Evolutionary conservation across 2,113 vertebrate species (phyloP).

Genomic region (Trematocara variabile): DNA sequence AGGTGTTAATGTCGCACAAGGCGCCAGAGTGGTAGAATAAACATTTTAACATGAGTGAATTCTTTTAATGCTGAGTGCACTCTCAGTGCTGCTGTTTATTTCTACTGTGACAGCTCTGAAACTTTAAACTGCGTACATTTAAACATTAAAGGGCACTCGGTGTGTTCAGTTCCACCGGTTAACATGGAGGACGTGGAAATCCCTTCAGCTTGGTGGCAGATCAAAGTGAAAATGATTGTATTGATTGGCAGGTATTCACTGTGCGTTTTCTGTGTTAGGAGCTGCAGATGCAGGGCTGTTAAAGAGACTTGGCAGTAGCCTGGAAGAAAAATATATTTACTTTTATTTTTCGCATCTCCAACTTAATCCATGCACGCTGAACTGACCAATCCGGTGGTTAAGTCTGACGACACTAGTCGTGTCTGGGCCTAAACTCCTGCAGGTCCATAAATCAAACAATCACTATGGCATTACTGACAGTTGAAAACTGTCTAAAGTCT

Average conservation of each 20-base stretch:
- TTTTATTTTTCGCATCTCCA: not conserved
- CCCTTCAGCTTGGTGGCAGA: not conserved
- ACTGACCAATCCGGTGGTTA: not conserved
- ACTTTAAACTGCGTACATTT: not conserved
- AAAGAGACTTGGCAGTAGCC: fast-evolving
- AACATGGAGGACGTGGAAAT: not conserved
- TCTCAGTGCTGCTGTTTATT: not conserved
- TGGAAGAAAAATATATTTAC: not conserved
- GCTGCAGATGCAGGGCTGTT: not conserved
- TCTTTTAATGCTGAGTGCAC: not conserved
- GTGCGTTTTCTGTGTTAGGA: not conserved
- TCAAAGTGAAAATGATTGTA: not conserved
- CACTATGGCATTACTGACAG: too few relatives aligned
- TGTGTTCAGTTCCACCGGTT: not conserved
- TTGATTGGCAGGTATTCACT: not conserved
- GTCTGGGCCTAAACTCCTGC: too few relatives aligned
- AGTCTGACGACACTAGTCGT: too few relatives aligned
- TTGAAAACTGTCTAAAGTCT: too few relatives aligned
- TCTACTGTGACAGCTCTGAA: not conserved
- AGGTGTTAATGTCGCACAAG: not conserved
- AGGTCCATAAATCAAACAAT: too few relatives aligned
- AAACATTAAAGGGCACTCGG: not conserved
- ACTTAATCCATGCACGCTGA: not conserved
- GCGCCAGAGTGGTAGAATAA: not conserved
- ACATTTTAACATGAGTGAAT: not conserved